These are phyloP conservation scores for Aegotheles bennettii DNA, from an alignment of 2,113 vertebrate species.

Conservation along the genomic window DNA sequence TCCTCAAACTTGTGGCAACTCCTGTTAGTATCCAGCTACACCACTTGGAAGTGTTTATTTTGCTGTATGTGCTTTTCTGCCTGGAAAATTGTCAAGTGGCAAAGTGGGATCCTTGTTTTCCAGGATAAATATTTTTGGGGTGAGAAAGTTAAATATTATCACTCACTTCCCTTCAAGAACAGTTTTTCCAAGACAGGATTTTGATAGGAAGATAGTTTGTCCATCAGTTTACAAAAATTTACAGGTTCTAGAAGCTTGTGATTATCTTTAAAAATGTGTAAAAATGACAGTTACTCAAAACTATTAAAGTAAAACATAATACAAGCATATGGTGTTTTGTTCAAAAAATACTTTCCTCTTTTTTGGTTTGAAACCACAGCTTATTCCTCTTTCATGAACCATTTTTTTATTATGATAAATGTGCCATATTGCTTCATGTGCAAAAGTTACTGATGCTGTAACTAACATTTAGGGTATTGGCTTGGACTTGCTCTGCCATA, in stretches of 20 bases:
- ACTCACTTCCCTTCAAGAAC: neutral
- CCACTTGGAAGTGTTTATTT: neutral
- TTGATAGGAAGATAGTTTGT: neutral
- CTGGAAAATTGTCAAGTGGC: neutral
- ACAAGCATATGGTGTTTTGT: neutral
- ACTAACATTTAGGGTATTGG: slow-evolving; percentile 36
- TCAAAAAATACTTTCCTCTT: neutral
- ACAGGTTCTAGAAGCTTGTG: neutral
- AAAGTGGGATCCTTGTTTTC: neutral
- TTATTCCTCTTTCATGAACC: slow-evolving; percentile 3
- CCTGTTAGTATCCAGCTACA: neutral
- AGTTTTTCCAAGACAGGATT: neutral
- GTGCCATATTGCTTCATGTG: neutral
- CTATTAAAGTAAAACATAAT: neutral
- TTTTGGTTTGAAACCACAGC: slow-evolving; percentile 12
- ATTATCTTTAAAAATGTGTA: neutral
- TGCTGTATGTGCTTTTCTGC: neutral
- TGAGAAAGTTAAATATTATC: neutral
- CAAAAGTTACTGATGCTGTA: slow-evolving; percentile 24
- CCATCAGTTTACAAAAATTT: neutral
- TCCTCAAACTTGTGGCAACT: neutral
- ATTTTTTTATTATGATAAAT: neutral
- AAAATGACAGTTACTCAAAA: neutral
- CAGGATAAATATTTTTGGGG: neutral
- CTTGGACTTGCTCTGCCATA: slow-evolving; percentile 28